These are phyloP conservation scores for Seriola aureovittata DNA, from an alignment of 2,113 vertebrate genomes.

Conservation along the genomic window DNA sequence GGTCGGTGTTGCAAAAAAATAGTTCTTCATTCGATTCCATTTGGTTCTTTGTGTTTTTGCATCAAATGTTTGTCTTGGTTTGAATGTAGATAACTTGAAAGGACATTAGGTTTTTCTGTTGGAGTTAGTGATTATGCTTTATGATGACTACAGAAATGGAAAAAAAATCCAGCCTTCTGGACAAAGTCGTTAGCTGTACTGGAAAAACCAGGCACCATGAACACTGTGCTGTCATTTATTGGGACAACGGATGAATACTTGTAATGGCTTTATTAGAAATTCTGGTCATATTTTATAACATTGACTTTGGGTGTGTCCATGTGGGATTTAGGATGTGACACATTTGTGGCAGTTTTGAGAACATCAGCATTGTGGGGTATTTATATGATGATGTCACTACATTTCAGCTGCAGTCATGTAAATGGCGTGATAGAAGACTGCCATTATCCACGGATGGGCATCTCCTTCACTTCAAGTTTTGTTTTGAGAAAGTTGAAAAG, in stretches of 20 bases:
- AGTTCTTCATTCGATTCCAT: background rate
- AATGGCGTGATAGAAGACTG: background rate
- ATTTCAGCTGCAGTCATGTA: background rate
- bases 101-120: background rate
- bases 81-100: background rate
- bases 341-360: background rate
- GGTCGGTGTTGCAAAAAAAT: no score
- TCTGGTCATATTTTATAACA: background rate
- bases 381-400: slow-evolving; percentile 4
- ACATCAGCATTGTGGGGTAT: background rate
- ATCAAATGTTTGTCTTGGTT: background rate
- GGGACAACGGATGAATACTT: no score
- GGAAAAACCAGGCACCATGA: no score
- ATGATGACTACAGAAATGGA: no score
- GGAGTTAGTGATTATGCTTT: background rate
- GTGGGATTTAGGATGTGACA: background rate
- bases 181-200: no score
- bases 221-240: no score
- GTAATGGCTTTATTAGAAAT: no score
- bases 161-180: no score
- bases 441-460: background rate
- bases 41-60: background rate
- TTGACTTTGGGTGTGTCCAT: no score
- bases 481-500: slow-evolving; percentile 55
- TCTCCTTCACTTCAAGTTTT: slow-evolving; percentile 61